Base-by-base conservation (phyloP, 2,113 vertebrate genomes). In the Synchiropus splendidus region DNA sequence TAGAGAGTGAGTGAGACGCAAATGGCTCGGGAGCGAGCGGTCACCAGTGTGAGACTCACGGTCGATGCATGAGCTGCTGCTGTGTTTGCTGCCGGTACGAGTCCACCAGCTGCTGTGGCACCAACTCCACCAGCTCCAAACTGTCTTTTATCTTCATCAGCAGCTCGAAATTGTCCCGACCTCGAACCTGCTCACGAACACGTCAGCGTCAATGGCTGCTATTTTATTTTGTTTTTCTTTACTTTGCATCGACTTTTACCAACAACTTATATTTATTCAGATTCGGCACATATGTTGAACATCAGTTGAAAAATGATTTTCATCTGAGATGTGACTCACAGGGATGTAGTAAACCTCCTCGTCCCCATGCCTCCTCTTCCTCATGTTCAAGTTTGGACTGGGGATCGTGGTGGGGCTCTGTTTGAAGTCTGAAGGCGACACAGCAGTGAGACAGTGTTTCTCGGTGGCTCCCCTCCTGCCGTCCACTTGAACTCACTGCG, bases 61-160 rank as follows among this genome's bases (percentile, higher is more conserved):
- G 92, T 71, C 93, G 84, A 72, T 95, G 95, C 39, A 95, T 81
- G 39, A 97, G 85, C 71, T 97, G 93, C 75, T 97, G 94, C 59
- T 97, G 94, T 33, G 79, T 65, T 61, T 98, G 94, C 69, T 98
- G 95, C 36, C 94, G 75, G 65, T 97, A 98, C 1, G 94, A 90
- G 9, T 97, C 94, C 0, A 98, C 86, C 52, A 94, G 73, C 12
- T 88, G 89, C 77, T 91, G 95, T 0, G 95, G 95, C 10, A 98
- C 95, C 60, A 94, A 76, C 67, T 97, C 93, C 74, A 92, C 86
- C 57, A 98, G 80, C 75, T 97, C 95, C 75, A 98, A 75, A 53
- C 95, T 91, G 74, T 98, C 95, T 68, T 98, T 97, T 39, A 98
- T 90, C 80, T 90, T 96, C 94, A 94, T 95, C 62, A 98, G 83